These are phyloP conservation scores for Heliconius hewitsoni DNA, from an alignment of 1,140 invertebrate species.

Conservation along the genomic window DNA sequence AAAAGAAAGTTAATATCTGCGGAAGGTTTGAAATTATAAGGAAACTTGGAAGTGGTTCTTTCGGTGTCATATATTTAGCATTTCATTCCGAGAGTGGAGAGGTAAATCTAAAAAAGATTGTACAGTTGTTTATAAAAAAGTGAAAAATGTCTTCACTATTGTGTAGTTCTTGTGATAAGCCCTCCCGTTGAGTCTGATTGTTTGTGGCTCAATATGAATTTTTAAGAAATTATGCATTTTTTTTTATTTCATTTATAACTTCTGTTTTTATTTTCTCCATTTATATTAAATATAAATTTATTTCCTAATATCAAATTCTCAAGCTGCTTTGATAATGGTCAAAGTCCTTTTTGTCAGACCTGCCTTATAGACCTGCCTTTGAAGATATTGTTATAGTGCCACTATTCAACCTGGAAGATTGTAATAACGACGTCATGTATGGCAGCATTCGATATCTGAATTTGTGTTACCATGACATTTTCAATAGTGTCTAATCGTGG, in stretches of 20 bases:
- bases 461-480: background rate
- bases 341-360: too few species aligned
- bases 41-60: constrained; percentile 98
- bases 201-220: background rate
- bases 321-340: too few species aligned
- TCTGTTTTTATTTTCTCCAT: too few species aligned
- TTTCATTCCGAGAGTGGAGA: constrained; percentile 98
- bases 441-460: background rate
- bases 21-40: constrained; percentile 96
- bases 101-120: constrained; percentile 76
- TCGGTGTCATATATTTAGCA: constrained; percentile 99
- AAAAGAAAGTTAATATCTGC: constrained; percentile 49
- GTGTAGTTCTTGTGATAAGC: background rate
- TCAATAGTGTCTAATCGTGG: background rate
- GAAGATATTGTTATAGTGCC: too few species aligned
- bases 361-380: too few species aligned
- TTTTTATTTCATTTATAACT: too few species aligned
- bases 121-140: background rate
- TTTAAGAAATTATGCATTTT: too few species aligned
- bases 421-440: background rate
- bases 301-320: too few species aligned
- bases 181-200: background rate
- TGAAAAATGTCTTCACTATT: background rate
- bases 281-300: too few species aligned
- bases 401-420: too few species aligned